Evolutionary conservation across 1,140 invertebrate genomes (phyloP), one percentile per base, ranked within the genome.

Genomic region (Trissolcus basalis): DNA sequence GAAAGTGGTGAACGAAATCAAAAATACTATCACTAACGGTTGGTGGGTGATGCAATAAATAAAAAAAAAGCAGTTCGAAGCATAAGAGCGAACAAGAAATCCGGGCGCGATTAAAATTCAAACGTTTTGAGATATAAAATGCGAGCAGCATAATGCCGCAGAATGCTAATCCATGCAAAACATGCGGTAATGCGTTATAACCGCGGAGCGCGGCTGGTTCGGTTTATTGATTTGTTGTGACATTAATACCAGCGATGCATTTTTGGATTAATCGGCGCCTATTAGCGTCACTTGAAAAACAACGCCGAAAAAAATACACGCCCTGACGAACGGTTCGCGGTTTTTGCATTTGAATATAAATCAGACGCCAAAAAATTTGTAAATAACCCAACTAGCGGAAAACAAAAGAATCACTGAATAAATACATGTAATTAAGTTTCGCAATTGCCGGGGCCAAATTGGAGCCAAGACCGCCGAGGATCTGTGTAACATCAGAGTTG

Each of bases 291-390:
- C 47, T 72, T 51, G 12, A 35, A 59, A 64, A 43, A 44, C 7
- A 19, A 4, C 16, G 13, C 5, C 15, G 5, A 49, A 69, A 58
- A 58, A 68, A 65, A 16, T 14, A 32, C 15, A 36, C 60, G 45
- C 61, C 12, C 43, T 60, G 56, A 60, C 36, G 55, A 71, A 65
- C 63, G n/a, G n/a, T n/a, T n/a, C n/a, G 60, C 39, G 54, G 54
- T 27, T 43, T 35, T 53, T 58, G 9, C n/a, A 54, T 56, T 71
- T 33, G 12, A 12, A 63, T 55, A 70, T 77, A 72, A 79, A 77
- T 76, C 73, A 70, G 73, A n/a, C n/a, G n/a, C n/a, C n/a, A 76
- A 27, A 27, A 27, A 27, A 27, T 27, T 6, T 6, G 19, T 6
- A 6, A 27, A 27, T 27, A 27, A 27, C 2, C 19, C 6, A 27